Evolutionary conservation across 2,113 vertebrate genomes (phyloP), one percentile per base, ranked within the genome.

Genomic region (Triplophysa dalaica): DNA sequence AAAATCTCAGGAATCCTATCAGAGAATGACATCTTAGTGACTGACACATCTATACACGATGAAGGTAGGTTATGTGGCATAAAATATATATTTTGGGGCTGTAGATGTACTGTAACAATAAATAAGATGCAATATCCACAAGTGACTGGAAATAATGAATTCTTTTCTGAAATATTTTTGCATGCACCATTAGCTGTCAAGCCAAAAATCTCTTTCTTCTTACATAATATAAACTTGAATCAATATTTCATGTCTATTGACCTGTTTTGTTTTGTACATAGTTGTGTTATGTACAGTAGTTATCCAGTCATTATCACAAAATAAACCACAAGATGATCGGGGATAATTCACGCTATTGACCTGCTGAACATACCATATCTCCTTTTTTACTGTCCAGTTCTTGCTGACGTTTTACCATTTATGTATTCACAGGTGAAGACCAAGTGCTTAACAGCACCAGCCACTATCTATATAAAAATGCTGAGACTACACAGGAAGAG

Each of bases 401-500:
- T 52, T 52, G 19, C 2, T n/a, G 43, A 45, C 12, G 43, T 45
- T 45, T 45, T 45, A 45, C 43, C 5, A 45, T 45, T 12, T 12
- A 12, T 45, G 19, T 58, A 1, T 22, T 77, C 10, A 61, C 26
- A 87, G 86, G 66, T 84, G 95, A 94, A 79, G 90, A 90, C 75
- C 92, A 91, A 82, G 88, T 95, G 1, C 85, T 94, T 61, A 95
- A 98, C 79, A 97, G 96, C 77, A 97, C 96, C 77, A 96, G 95
- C 86, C 95, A 96, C 85, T 96, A 96, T 80, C 93, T 94, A 5
- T 79, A 93, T 56, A 89, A 88, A 84, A 94, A 94, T 69, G 92
- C 89, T 2, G 95, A 96, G 81, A 98, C 97, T 63, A 98, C 97
- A 1, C 87, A 95, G 82, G 95, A 98, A 70, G 96, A 97, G 88